Percentiles rank a stretch among this genome's conserved stretches.
Evolutionary conservation across 2,797 vertebrate genomes (phyloP).

Genomic region (Tympanoctomys barrerae): DNA sequence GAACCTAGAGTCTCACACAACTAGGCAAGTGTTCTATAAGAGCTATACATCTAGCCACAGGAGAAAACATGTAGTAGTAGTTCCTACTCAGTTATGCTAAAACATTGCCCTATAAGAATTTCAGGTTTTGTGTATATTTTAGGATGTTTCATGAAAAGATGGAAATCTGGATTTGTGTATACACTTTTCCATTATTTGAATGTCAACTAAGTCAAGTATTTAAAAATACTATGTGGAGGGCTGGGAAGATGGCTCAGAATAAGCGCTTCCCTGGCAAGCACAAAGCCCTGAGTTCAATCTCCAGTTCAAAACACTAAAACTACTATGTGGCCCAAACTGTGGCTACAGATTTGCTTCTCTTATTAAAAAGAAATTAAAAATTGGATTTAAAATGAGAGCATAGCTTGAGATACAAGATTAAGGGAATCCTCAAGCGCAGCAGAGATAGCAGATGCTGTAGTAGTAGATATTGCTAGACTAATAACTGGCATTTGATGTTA

Average conservation of each 20-base stretch:
- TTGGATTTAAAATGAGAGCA: constrained; percentile 14
- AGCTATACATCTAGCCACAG: neutral
- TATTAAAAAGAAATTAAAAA: constrained; percentile 58
- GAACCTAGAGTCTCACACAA: neutral
- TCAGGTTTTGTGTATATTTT: constrained; percentile 34
- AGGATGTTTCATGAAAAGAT: constrained; percentile 41
- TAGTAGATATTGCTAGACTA: neutral
- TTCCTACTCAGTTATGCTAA: neutral
- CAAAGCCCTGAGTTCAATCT: too few species aligned
- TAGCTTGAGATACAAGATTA: neutral
- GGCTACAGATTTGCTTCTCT: constrained; percentile 56
- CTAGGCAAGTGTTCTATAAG: neutral
- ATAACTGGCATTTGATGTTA: constrained; percentile 44
- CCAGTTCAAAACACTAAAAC: too few species aligned
- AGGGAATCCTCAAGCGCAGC: constrained; percentile 17
- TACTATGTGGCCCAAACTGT: constrained; percentile 37
- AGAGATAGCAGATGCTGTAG: neutral
- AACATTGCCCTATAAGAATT: constrained; percentile 38
- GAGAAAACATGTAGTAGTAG: constrained; percentile 43
- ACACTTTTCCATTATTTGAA: constrained; percentile 57
- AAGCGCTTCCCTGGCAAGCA: too few species aligned
- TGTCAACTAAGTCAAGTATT: constrained; percentile 63
- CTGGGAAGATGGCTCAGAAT: too few species aligned
- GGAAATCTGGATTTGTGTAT: constrained; percentile 49
- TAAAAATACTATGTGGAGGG: constrained; percentile 44